Evolutionary conservation across 30 jellyfish, hydroid and myxozoan genomes (phyloP), one percentile per base, ranked within the genome.

Genomic region (Turritopsis dohrnii): DNA sequence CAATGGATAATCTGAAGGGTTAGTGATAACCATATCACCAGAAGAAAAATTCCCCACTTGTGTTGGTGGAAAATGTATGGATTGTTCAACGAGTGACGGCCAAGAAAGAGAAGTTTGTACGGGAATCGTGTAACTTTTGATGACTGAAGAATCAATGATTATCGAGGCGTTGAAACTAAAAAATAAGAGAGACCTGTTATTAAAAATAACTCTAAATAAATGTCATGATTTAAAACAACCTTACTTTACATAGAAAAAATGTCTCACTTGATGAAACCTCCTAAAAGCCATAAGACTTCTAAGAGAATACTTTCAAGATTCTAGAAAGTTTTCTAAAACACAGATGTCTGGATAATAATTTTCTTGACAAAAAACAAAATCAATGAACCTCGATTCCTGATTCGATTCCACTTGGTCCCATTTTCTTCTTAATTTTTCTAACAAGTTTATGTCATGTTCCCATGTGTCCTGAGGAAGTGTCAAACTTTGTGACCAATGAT

Each of bases 61-160:
- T 27, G 99, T 94, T 21, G 96, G 95, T 1, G 99, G 97, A 74
- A 94, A 94, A 24, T 89, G 90, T 20, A 94, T 92, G 0, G 99
- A 94, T 76, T 94, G 99, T 29, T 94, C 97, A 1, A 94, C 99
- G 21, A 94, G 65, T 0, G 97, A 66, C 1, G 99, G 99, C 99
- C 99, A 94, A 16, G 97, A 75, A 28, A 94, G 75, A 26, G 97
- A 89, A 7, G 96, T 97, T 76, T 94, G 97, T 18, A 94, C 79
- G 1, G 99, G 97, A 30, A 94, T 87, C 7, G 92, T 20, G 88
- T 89, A 90, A 54, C 95, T 86, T 85, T 84, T 84, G 60, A 94
- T 86, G 28, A 94, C 88, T 31, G 90, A 94, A 7, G 99, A 79
- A 74, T 84, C 80, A 31, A 94, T 52, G 7, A 89, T 76, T 18